phyloP scores from a whole-genome alignment of 2,113 vertebrate genomes.

The Aplodontia rufa region DNA sequence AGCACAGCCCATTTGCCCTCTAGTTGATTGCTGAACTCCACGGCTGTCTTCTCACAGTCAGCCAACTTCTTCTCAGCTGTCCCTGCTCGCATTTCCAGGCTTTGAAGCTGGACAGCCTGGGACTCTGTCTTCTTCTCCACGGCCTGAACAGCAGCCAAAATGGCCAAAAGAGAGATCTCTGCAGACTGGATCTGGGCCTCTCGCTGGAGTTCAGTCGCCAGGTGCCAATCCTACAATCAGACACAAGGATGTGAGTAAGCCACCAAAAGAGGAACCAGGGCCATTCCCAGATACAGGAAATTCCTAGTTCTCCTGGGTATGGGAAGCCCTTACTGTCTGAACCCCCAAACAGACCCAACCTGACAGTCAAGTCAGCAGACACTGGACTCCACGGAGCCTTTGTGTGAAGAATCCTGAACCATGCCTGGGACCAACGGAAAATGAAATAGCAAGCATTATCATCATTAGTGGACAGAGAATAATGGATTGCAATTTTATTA shows the following conservation, averaged over 20 bases:
- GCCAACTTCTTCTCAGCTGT: slow-evolving; percentile 36
- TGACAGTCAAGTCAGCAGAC: background rate
- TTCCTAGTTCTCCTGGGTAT: background rate
- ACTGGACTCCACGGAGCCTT: background rate
- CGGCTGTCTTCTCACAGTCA: background rate
- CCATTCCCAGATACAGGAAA: background rate
- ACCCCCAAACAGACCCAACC: background rate
- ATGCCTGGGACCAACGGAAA: background rate
- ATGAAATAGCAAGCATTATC: background rate
- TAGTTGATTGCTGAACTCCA: slow-evolving; percentile 25
- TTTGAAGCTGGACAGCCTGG: background rate
- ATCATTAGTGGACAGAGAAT: background rate
- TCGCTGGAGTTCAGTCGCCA: background rate
- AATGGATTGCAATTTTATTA: background rate
- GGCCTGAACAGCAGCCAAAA: background rate
- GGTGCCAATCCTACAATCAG: slow-evolving; percentile 2
- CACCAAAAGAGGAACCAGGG: background rate
- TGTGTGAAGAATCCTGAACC: background rate
- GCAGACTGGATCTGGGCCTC: background rate
- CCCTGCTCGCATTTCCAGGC: background rate
- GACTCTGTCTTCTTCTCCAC: slow-evolving; percentile 43
- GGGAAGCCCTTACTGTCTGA: background rate
- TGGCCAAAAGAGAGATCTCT: slow-evolving; percentile 15
- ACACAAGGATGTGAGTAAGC: background rate
- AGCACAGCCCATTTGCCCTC: slow-evolving; percentile 60